A percentile compares a stretch with the other conserved stretches of the same genome.
Evolutionary conservation across 2,888 invertebrate species (phyloP).

Genomic region (Archips crataeganus): DNA sequence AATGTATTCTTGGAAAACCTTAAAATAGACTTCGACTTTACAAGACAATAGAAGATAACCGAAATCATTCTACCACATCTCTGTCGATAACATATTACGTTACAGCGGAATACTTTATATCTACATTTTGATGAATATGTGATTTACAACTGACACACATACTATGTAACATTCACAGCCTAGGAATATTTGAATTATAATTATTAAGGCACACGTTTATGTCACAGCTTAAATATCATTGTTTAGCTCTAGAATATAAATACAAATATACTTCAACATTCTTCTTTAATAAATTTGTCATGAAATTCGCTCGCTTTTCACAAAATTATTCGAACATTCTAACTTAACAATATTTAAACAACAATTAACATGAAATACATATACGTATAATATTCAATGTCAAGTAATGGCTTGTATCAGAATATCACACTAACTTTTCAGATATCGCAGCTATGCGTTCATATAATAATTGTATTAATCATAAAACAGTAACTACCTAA

Average conservation of each 20-base stretch:
- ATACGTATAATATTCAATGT: neutral
- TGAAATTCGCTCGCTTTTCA: constrained; percentile 63
- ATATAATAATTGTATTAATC: constrained; percentile 19
- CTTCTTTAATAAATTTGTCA: constrained; percentile 54
- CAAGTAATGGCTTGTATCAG: constrained; percentile 22
- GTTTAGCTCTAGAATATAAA: constrained; percentile 13
- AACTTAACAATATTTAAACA: constrained; percentile 27
- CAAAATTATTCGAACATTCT: constrained; percentile 44
- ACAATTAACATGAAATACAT: constrained; percentile 30
- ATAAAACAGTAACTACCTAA: constrained; percentile 21
- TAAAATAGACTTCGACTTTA: neutral
- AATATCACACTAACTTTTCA: constrained; percentile 32
- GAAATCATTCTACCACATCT: neutral
- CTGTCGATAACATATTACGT: neutral
- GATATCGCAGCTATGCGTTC: constrained; percentile 17
- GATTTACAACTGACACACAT: constrained; percentile 55
- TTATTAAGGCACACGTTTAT: constrained; percentile 31
- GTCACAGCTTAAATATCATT: constrained; percentile 23
- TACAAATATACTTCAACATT: constrained; percentile 3
- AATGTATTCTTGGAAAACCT: constrained; percentile 30
- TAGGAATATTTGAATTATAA: constrained; percentile 48
- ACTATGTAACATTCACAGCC: constrained; percentile 66
- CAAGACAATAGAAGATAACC: neutral
- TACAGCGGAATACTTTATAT: neutral
- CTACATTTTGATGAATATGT: constrained; percentile 54